A percentile compares a stretch with the other conserved stretches of the same genome.
phyloP scores from a whole-genome alignment of 2,797 vertebrate genomes.

The Lophotriccus pileatus region DNA sequence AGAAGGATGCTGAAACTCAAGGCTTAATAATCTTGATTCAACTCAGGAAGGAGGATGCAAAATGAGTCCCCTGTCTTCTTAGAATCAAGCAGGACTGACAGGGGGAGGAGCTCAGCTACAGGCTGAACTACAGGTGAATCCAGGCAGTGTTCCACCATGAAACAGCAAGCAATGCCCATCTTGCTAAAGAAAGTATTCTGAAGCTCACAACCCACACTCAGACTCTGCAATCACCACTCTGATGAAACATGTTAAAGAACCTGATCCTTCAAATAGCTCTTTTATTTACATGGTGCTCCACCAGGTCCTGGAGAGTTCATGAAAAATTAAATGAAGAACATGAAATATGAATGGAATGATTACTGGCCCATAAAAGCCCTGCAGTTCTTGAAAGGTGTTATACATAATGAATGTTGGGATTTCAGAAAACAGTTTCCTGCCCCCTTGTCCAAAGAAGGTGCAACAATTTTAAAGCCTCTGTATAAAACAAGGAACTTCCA shows the following conservation, averaged over 20 bases:
- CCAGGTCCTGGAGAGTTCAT: background rate
- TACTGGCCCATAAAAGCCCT: background rate
- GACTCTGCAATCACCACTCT: background rate
- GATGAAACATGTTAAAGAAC: background rate
- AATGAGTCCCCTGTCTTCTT: background rate
- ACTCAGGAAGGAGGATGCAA: background rate
- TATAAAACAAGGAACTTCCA: background rate
- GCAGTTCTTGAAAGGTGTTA: background rate
- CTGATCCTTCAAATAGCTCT: background rate
- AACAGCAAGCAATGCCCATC: background rate
- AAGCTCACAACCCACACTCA: background rate
- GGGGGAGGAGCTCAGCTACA: background rate
- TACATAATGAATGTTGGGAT: background rate
- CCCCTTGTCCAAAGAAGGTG: background rate
- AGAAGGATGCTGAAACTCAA: background rate
- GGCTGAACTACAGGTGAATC: background rate
- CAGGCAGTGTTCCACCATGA: background rate
- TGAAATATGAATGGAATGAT: slow-evolving; percentile 58
- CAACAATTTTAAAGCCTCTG: background rate
- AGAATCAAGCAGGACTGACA: background rate
- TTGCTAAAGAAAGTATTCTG: background rate
- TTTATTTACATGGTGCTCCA: slow-evolving; percentile 15
- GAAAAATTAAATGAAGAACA: slow-evolving; percentile 49
- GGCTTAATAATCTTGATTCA: background rate
- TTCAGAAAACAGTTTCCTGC: background rate